Conservation (phyloP, 1,140 invertebrate genomes). For the Aethina tumida region DNA sequence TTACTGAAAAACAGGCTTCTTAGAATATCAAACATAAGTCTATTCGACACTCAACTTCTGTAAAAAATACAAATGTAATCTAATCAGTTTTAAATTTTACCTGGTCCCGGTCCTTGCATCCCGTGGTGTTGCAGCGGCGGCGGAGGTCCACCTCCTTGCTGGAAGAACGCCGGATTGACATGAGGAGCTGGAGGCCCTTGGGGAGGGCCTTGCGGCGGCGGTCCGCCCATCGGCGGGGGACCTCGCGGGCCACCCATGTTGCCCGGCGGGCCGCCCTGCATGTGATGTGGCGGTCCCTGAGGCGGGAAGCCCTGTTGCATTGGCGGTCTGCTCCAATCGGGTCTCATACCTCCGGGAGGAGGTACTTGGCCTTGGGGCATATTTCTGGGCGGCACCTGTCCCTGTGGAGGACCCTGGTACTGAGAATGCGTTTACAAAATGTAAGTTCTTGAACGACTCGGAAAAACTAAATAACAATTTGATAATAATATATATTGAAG, state of each 20-base stretch:
- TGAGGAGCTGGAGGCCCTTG: slow-evolving; percentile 77
- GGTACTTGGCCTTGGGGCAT: slow-evolving; percentile 51
- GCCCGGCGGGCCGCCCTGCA: slow-evolving; percentile 70
- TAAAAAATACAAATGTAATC: too few relatives aligned
- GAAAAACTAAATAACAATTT: slow-evolving; percentile 2
- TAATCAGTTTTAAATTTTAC: slow-evolving; percentile 11
- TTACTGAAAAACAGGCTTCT: slow-evolving; percentile 21
- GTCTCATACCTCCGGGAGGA: slow-evolving; percentile 50
- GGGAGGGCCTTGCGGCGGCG: slow-evolving; percentile 51
- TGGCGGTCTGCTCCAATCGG: slow-evolving; percentile 69
- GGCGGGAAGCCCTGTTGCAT: slow-evolving; percentile 44
- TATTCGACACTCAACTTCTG: too few relatives aligned
- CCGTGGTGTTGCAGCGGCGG: slow-evolving; percentile 48
- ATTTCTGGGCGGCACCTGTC: slow-evolving; percentile 49
- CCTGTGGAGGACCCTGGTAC: slow-evolving; percentile 54
- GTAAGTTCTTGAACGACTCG: neutral
- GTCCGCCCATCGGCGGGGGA: slow-evolving; percentile 40
- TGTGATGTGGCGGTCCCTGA: slow-evolving; percentile 46
- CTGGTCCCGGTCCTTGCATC: slow-evolving; percentile 20
- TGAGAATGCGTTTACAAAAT: slow-evolving; percentile 10
- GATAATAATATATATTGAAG: slow-evolving; percentile 1
- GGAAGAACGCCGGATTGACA: slow-evolving; percentile 94
- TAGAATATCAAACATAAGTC: too few relatives aligned
- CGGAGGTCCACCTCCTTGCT: slow-evolving; percentile 52
- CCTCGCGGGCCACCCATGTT: slow-evolving; percentile 46